These are phyloP conservation scores for Allacma fusca DNA, from an alignment of 2,888 invertebrate species.

Conservation along the genomic window DNA sequence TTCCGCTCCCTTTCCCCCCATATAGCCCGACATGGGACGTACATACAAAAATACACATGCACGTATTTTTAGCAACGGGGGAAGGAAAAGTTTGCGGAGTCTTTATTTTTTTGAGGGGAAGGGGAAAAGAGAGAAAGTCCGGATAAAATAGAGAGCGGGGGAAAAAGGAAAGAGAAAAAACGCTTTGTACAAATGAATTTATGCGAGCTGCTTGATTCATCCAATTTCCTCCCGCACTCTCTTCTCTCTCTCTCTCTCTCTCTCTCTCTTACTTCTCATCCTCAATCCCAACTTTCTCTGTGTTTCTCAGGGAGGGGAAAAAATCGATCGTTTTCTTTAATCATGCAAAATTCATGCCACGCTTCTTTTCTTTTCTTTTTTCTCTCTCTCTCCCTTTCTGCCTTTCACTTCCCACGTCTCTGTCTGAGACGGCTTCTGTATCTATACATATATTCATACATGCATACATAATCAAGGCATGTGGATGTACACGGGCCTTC, in stretches of 20 bases:
- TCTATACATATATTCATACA: no score
- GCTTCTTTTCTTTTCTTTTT: constrained; percentile 24
- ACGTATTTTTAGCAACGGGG: no score
- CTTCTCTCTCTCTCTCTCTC: background rate
- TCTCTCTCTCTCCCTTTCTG: constrained; percentile 18
- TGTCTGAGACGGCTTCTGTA: no score
- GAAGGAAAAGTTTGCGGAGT: background rate
- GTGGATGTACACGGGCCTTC: no score
- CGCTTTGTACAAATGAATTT: constrained; percentile 41
- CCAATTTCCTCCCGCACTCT: constrained; percentile 44
- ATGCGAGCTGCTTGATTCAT: constrained; percentile 41
- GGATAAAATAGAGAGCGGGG: background rate
- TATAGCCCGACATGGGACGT: no score
- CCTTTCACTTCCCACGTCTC: background rate
- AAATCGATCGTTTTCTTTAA: constrained; percentile 41
- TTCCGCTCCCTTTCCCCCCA: background rate
- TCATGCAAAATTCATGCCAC: constrained; percentile 43
- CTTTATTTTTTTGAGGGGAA: no score
- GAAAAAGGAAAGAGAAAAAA: constrained; percentile 5
- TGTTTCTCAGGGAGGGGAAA: constrained; percentile 1
- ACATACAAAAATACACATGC: no score
- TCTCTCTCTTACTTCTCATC: constrained; percentile 4
- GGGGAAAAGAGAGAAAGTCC: background rate
- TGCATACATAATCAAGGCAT: no score
- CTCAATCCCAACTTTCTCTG: background rate